Evolutionary conservation across 2,797 vertebrate genomes (phyloP).

Genomic region (Spheniscus humboldti): DNA sequence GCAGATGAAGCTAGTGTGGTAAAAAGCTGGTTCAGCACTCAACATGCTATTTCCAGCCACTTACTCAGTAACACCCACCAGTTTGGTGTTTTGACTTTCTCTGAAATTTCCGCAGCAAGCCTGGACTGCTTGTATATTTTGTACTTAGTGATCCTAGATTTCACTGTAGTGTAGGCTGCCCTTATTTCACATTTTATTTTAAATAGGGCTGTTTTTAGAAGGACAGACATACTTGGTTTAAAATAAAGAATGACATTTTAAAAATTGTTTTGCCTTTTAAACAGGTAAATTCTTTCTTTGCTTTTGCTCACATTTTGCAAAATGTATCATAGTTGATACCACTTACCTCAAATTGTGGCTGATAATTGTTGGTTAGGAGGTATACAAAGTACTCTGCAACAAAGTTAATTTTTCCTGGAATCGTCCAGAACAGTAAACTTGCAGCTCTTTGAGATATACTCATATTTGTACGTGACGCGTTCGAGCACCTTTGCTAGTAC

Average conservation of each 20-base stretch:
- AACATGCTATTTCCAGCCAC: not conserved
- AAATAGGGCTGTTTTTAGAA: not conserved
- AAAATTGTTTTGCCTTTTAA: not conserved
- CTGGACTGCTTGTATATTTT: slow-evolving; percentile 5
- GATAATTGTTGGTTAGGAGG: not conserved
- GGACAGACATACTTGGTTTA: not conserved
- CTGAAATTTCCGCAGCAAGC: slow-evolving; percentile 25
- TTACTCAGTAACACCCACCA: slow-evolving; percentile 23
- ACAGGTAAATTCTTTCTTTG: not conserved
- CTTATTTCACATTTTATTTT: slow-evolving; percentile 39
- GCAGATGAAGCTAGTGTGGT: slow-evolving; percentile 1
- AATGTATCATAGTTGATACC: not conserved
- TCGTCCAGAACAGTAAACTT: not conserved
- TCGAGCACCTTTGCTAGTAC: not conserved
- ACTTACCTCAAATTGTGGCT: not conserved
- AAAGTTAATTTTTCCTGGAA: not conserved
- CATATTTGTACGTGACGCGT: not conserved
- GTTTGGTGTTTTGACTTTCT: slow-evolving; percentile 40
- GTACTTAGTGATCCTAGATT: not conserved
- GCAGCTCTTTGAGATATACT: not conserved
- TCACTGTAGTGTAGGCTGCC: not conserved
- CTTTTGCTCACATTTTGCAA: not conserved
- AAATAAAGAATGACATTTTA: not conserved
- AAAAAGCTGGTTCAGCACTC: slow-evolving; percentile 24
- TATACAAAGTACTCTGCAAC: not conserved